A percentile compares a stretch with the other conserved stretches of the same genome.
Evolutionary conservation across 2,113 vertebrate genomes (phyloP).

Genomic region (Odontesthes bonariensis): DNA sequence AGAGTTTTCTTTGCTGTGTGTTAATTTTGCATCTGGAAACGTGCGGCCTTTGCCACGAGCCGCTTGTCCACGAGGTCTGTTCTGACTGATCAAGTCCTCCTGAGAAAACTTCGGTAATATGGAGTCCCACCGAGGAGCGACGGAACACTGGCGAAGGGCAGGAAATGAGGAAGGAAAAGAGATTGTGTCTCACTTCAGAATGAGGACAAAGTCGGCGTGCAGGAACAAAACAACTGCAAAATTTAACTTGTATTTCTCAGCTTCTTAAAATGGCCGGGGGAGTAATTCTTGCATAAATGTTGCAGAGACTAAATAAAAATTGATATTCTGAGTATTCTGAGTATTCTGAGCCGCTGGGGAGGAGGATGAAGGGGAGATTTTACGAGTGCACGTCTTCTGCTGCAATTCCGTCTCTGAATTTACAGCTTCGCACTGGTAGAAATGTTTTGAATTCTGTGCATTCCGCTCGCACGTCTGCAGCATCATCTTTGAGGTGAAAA

Average conservation of each 20-base stretch:
- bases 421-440: background rate
- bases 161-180: conserved; percentile 18
- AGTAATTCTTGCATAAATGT: conserved; percentile 1
- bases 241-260: conserved; percentile 8
- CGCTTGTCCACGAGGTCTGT: background rate
- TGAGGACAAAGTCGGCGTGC: background rate
- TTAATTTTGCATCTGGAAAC: conserved; percentile 3
- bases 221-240: background rate
- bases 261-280: background rate
- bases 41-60: background rate
- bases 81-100: conserved; percentile 29
- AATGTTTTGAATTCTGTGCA: background rate
- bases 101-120: conserved; percentile 15
- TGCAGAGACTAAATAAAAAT: background rate
- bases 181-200: conserved; percentile 17
- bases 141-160: conserved; percentile 4
- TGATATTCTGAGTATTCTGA: background rate
- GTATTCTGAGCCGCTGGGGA: background rate
- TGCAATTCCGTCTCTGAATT: background rate
- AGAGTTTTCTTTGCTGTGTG: background rate
- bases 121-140: conserved; percentile 7
- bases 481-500: background rate
- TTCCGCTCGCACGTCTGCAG: background rate
- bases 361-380: background rate
- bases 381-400: background rate